These are phyloP conservation scores for Apodemia duryi DNA, from an alignment of 2,888 invertebrate genomes.

Conservation along the genomic window DNA sequence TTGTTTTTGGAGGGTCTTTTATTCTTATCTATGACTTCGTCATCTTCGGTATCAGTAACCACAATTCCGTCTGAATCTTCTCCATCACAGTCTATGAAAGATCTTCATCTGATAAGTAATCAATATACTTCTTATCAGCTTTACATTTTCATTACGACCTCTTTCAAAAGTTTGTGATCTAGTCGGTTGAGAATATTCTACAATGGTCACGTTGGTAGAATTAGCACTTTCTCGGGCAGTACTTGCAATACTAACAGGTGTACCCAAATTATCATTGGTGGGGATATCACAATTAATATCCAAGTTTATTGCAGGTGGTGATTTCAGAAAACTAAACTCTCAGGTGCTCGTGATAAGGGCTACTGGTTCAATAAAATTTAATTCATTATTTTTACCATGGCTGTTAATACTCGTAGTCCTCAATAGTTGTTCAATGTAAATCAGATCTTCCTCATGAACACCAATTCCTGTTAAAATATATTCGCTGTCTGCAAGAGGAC, in stretches of 20 bases:
- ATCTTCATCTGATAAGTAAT: conserved; percentile 16
- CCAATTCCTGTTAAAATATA: conserved; percentile 1
- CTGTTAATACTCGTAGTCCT: conserved; percentile 4
- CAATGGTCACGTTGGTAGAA: neutral
- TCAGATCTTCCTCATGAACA: neutral
- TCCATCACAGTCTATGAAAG: conserved; percentile 15
- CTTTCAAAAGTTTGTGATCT: neutral
- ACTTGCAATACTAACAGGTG: conserved; percentile 4
- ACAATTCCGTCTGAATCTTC: conserved; percentile 11
- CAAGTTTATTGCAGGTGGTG: neutral
- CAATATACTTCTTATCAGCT: conserved; percentile 7
- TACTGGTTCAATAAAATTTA: neutral
- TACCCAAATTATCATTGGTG: neutral
- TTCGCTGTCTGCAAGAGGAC: neutral
- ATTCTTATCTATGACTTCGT: neutral
- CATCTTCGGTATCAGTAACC: conserved; percentile 9
- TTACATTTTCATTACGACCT: conserved; percentile 10
- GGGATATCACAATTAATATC: neutral
- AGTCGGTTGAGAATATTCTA: conserved; percentile 2
- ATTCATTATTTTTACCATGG: conserved; percentile 1
- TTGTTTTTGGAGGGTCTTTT: neutral
- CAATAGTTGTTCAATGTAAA: conserved; percentile 1
- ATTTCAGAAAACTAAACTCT: neutral
- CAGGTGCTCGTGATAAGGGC: neutral
- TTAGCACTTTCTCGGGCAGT: neutral